Evolutionary conservation across 2,888 invertebrate genomes (phyloP).

Genomic region (Cyrtodaria siliqua): DNA sequence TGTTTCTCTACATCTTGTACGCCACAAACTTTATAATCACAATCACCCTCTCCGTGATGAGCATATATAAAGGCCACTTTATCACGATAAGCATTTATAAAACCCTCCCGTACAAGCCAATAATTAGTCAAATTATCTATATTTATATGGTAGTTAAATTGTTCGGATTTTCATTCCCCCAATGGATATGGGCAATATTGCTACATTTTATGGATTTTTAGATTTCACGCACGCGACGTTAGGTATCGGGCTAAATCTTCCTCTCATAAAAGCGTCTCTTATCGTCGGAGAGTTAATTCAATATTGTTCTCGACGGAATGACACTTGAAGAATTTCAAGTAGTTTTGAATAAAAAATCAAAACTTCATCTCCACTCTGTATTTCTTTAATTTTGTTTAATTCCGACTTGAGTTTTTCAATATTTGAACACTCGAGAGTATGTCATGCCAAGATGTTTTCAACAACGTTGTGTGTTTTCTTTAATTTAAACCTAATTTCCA

Average conservation of each 20-base stretch:
- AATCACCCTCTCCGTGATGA: constrained; percentile 6
- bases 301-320: constrained; percentile 27
- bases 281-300: constrained; percentile 32
- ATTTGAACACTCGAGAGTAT: constrained; percentile 36
- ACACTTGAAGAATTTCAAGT: constrained; percentile 33
- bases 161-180: constrained; percentile 21
- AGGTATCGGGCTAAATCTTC: constrained; percentile 7
- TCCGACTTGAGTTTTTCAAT: constrained; percentile 37
- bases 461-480: constrained; percentile 42
- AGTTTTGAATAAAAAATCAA: constrained; percentile 26
- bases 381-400: constrained; percentile 15
- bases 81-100: background rate
- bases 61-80: constrained; percentile 16
- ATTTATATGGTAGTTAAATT: constrained; percentile 33
- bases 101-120: constrained; percentile 12
- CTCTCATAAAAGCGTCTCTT: constrained; percentile 33
- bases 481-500: constrained; percentile 43
- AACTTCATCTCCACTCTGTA: constrained; percentile 4
- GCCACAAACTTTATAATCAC: too few relatives aligned
- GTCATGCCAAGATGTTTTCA: constrained; percentile 23
- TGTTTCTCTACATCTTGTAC: too few relatives aligned
- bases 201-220: constrained; percentile 32
- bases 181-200: constrained; percentile 21
- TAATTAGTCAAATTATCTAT: constrained; percentile 36
- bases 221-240: constrained; percentile 37